These are phyloP conservation scores for Lydus trimaculatus DNA, from an alignment of 2,888 invertebrate genomes.

Conservation along the genomic window DNA sequence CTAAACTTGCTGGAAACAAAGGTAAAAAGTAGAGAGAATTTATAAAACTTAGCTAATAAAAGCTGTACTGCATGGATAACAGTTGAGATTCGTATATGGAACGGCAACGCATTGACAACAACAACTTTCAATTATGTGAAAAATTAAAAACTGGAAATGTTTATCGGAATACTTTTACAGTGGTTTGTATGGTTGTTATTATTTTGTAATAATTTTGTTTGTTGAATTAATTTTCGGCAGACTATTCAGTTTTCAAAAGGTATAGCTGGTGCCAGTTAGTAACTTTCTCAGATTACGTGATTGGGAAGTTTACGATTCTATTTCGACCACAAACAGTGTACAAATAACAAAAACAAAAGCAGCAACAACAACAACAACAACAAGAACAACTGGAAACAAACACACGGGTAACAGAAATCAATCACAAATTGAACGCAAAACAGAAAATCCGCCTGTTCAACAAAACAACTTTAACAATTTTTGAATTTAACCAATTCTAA, in stretches of 20 bases:
- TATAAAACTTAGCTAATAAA: not conserved
- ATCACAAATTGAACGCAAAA: not conserved
- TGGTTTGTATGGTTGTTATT: not conserved
- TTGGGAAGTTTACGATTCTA: not conserved
- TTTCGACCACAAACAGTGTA: not conserved
- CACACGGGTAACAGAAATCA: not conserved
- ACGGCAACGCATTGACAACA: not conserved
- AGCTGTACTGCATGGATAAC: not conserved
- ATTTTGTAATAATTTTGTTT: not conserved
- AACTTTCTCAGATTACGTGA: constrained; percentile 2
- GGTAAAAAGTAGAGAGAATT: not conserved
- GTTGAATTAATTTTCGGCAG: not conserved
- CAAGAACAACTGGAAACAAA: not conserved
- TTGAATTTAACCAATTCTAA: not conserved
- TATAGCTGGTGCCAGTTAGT: not conserved
- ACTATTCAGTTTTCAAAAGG: not conserved
- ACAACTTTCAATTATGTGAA: not conserved
- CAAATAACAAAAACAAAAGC: too few relatives aligned
- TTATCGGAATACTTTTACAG: not conserved
- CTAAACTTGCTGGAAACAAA: not conserved
- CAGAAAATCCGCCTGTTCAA: not conserved
- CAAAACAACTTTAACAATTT: not conserved
- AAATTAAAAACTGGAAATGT: not conserved
- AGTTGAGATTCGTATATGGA: not conserved
- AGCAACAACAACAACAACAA: not conserved